Base-by-base conservation (phyloP, 2,113 vertebrate species). In the Dunckerocampus dactyliophorus region DNA sequence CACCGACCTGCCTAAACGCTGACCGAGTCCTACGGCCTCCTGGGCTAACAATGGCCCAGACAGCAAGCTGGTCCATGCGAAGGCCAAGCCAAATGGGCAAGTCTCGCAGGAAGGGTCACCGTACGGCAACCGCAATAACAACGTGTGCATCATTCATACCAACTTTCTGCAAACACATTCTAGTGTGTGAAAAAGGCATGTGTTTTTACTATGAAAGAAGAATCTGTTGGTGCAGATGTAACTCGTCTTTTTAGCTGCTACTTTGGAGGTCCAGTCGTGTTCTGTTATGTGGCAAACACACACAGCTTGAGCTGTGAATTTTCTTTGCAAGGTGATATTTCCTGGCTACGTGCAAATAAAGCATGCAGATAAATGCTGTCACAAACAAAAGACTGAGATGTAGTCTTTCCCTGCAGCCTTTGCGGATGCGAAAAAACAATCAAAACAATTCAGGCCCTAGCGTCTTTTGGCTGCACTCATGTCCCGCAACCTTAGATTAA, bases 271-370 rank as follows among this genome's bases (percentile, higher is more conserved):
- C 82, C 87, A 82, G 84, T 76, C 86, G 82, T 85, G 80, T 81
- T 87, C 65, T 9, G 75, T 80, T 83, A 87, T 84, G 85, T 88
- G 86, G 84, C 83, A 84, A 88, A 88, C 75, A 75, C 85, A 82
- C 84, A 80, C 85, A 88, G 85, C 82, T 87, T 87, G 86, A 87
- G 87, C 84, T 88, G 87, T 86, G 84, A 88, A 85, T 80, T 81
- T 81, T 79, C 85, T 83, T 83, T 83, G 84, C 82, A 83, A 88
- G 84, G 86, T 87, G 86, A 87, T 79, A 89, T 83, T 88, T 89
- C 84, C 79, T 85, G 76, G 74, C 69, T 76, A 74, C 68, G 77
- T 82, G 81, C 81, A 85, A 85, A 85, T 78, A 87, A 82, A 79
- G 70, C 71, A 77, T 63, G 69, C 79, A 75, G 72, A 68, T 53